phyloP scores from a whole-genome alignment of 2,888 invertebrate species.

The Hypolimnas misippus region DNA sequence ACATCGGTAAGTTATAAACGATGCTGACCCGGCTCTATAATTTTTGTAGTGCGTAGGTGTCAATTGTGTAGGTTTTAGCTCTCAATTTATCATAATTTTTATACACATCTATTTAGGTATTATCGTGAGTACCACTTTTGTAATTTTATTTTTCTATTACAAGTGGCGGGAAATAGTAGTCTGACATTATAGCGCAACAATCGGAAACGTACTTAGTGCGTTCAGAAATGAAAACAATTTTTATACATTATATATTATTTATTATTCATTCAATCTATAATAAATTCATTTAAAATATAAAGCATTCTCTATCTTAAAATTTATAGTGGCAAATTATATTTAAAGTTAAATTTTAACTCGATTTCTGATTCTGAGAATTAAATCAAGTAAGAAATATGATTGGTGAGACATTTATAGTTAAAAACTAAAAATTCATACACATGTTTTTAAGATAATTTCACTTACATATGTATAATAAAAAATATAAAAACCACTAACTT shows the following conservation, averaged over 20 bases:
- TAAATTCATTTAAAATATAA: too few species aligned
- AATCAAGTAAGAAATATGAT: too few species aligned
- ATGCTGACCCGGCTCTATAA: constrained; percentile 9
- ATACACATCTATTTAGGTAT: background rate
- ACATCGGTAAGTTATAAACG: constrained; percentile 49
- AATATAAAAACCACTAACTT: too few species aligned
- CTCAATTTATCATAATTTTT: background rate
- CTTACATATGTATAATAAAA: too few species aligned
- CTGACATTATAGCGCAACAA: constrained; percentile 7
- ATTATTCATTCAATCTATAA: background rate
- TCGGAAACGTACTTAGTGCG: background rate
- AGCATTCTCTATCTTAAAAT: too few species aligned
- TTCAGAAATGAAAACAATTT: background rate
- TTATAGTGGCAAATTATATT: too few species aligned
- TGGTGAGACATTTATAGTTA: too few species aligned
- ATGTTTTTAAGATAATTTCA: too few species aligned
- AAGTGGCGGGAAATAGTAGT: constrained; percentile 30
- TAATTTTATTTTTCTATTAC: background rate
- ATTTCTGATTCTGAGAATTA: too few species aligned
- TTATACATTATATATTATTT: background rate
- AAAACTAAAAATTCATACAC: too few species aligned
- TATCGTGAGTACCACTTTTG: background rate
- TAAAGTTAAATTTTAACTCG: too few species aligned
- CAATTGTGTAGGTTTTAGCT: background rate
- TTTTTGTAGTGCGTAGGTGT: constrained; percentile 2